These are phyloP conservation scores for Tiaroga cobitis DNA, from an alignment of 2,797 vertebrate genomes.

Conservation along the genomic window DNA sequence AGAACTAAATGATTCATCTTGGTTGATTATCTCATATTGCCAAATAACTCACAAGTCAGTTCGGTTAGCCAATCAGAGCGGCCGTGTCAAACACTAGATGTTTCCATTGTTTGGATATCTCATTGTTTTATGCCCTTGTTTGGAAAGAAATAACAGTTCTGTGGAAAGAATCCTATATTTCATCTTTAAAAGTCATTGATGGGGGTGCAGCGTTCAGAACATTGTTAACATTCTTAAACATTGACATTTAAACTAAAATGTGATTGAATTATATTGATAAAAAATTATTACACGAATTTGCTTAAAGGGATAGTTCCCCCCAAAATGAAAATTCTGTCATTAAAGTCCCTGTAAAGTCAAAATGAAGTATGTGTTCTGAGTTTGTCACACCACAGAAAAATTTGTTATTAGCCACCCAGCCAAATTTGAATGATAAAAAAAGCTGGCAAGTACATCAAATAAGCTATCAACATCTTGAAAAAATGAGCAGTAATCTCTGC, in stretches of 20 bases:
- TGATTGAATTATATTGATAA: background rate
- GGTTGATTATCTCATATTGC: conserved; percentile 44
- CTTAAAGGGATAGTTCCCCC: no score
- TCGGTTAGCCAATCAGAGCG: background rate
- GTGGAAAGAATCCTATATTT: background rate
- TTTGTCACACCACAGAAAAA: no score
- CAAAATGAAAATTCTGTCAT: no score
- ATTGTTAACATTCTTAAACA: background rate
- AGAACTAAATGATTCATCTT: conserved; percentile 58
- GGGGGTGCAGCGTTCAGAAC: background rate
- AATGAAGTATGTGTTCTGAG: no score
- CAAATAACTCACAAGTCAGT: conserved; percentile 50
- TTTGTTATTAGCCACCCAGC: no score
- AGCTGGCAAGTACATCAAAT: no score
- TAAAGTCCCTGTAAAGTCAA: no score
- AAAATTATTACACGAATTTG: background rate
- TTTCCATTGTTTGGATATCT: conserved; percentile 9
- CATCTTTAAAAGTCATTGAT: background rate
- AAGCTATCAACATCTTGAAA: no score
- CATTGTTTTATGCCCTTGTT: conserved; percentile 7
- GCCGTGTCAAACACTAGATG: conserved; percentile 4
- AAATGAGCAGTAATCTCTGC: no score
- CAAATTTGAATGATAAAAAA: no score
- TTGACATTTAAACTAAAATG: background rate
- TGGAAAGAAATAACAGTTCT: background rate